Evolutionary conservation across 2,797 vertebrate genomes (phyloP).

Genomic region (Phaenicophaeus curvirostris): DNA sequence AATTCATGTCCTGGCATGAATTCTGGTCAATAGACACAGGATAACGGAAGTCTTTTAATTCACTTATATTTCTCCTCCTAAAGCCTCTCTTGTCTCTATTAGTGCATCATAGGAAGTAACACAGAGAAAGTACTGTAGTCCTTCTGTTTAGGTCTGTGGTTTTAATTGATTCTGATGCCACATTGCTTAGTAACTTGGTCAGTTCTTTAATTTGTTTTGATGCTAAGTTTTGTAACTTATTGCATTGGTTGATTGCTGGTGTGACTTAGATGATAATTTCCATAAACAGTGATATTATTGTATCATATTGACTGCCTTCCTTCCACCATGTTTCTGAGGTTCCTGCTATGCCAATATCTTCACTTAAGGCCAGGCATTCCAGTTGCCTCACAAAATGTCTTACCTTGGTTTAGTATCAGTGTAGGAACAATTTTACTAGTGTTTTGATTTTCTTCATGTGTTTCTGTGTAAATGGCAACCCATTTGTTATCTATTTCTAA

Average conservation of each 20-base stretch:
- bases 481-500: not conserved
- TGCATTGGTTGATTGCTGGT: accelerated
- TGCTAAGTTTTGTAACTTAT: not conserved
- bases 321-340: not conserved
- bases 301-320: not conserved
- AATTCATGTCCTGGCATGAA: not conserved
- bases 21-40: not conserved
- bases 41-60: not conserved
- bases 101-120: not conserved
- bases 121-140: not conserved
- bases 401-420: not conserved
- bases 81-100: not conserved
- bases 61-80: not conserved
- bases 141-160: not conserved
- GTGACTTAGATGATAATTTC: not conserved
- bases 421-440: not conserved
- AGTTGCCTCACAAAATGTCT: not conserved
- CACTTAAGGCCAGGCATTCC: not conserved
- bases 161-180: not conserved
- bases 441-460: not conserved
- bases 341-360: not conserved
- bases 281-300: not conserved
- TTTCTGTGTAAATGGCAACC: not conserved
- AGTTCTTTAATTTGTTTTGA: not conserved
- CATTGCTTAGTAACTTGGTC: not conserved